Percentiles rank a stretch among this genome's conserved stretches.
phyloP scores from a whole-genome alignment of 23 tunicate genomes.

The Aplidium turbinatum region DNA sequence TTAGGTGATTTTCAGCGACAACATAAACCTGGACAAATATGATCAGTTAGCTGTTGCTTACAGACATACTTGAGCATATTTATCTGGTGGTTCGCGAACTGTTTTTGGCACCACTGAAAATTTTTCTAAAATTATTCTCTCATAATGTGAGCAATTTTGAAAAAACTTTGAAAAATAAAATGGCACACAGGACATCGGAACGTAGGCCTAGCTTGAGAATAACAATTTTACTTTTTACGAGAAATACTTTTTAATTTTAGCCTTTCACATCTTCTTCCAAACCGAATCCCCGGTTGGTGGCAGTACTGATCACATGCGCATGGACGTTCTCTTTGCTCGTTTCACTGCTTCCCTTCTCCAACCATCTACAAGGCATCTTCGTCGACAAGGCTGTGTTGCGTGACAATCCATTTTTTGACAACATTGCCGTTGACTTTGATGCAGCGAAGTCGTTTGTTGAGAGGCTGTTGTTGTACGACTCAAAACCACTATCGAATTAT shows the following conservation, averaged over 20 bases:
- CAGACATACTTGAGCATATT: too few relatives aligned
- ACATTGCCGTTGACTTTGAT: constrained; percentile 42
- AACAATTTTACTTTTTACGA: too few relatives aligned
- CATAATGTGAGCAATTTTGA: too few relatives aligned
- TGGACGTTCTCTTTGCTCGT: constrained; percentile 55
- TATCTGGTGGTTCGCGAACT: too few relatives aligned
- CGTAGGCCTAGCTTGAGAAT: too few relatives aligned
- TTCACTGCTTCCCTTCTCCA: constrained; percentile 57
- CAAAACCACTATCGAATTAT: constrained; percentile 3
- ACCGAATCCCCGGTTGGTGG: constrained; percentile 28
- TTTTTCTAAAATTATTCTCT: too few relatives aligned
- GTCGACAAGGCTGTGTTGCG: constrained; percentile 38
- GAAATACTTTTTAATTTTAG: constrained; percentile 45
- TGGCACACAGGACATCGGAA: too few relatives aligned
- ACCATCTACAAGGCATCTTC: constrained; percentile 34
- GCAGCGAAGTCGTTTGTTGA: constrained; percentile 34
- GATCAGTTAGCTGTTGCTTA: too few relatives aligned
- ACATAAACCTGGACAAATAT: too few relatives aligned
- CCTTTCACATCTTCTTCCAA: constrained; percentile 55
- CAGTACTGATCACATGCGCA: constrained; percentile 24
- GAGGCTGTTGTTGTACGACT: constrained; percentile 18
- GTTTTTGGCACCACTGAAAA: too few relatives aligned
- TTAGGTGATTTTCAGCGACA: too few relatives aligned
- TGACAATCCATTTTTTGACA: constrained; percentile 69
- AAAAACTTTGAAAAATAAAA: too few relatives aligned